Evolutionary conservation across 1,140 invertebrate species (phyloP).

Genomic region (Pogonomyrmex barbatus): DNA sequence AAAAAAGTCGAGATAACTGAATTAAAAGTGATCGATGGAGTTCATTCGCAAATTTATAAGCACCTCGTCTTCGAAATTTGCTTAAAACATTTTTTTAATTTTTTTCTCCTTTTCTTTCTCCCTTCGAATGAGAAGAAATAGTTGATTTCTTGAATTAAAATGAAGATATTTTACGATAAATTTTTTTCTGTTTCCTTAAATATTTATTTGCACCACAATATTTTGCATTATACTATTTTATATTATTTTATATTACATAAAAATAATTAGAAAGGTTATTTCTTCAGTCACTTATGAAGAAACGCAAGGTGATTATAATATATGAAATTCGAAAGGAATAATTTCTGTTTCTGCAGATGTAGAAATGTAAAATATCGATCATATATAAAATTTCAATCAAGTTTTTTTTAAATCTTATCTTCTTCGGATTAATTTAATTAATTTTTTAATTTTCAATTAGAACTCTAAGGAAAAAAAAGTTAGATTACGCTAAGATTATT

Average conservation of each 20-base stretch:
- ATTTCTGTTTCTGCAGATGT: background rate
- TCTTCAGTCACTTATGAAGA: background rate
- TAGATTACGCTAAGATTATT: background rate
- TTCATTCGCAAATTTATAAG: background rate
- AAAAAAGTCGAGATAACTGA: background rate
- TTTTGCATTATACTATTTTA: background rate
- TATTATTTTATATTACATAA: background rate
- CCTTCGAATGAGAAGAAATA: background rate
- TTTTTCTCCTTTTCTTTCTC: background rate
- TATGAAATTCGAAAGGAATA: background rate
- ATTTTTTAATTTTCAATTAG: background rate
- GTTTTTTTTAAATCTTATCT: background rate
- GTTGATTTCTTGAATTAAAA: background rate
- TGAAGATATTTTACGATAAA: background rate
- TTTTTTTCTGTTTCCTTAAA: background rate
- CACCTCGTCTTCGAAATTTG: background rate
- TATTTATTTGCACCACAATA: background rate
- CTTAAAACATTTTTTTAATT: background rate
- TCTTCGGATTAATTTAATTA: background rate
- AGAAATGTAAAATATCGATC: constrained; percentile 14
- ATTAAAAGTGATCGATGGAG: constrained; percentile 20
- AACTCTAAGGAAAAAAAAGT: background rate
- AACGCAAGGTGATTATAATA: background rate
- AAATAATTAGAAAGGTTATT: background rate
- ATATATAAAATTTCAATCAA: background rate